A percentile compares a stretch with the other conserved stretches of the same genome.
Conservation (phyloP, 2,797 vertebrate species). For the Hemibagrus guttatus region DNA sequence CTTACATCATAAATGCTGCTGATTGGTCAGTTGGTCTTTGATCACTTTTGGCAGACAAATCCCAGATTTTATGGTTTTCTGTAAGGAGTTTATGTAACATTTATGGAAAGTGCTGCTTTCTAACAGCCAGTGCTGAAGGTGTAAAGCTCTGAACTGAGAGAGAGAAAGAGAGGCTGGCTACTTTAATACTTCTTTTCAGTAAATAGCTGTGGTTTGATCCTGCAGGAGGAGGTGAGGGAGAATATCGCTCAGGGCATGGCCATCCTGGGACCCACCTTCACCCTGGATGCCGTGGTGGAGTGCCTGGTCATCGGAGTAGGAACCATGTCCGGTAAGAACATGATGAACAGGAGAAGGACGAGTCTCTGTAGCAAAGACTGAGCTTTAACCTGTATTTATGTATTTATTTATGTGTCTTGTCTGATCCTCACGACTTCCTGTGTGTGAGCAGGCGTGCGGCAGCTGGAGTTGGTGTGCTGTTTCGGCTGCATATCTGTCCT, state of each 20-base stretch:
- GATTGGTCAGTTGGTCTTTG: neutral
- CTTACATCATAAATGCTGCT: neutral
- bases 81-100: too few relatives aligned
- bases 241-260: conserved; percentile 98
- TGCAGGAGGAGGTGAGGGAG: conserved; percentile 94
- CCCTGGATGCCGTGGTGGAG: conserved; percentile 92
- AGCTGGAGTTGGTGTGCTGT: conserved; percentile 98
- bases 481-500: conserved; percentile 98
- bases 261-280: conserved; percentile 93
- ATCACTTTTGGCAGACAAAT: neutral
- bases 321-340: conserved; percentile 90
- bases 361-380: neutral
- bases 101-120: too few relatives aligned
- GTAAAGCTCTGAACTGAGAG: too few relatives aligned
- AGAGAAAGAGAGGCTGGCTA: too few relatives aligned
- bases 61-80: neutral
- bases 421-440: neutral
- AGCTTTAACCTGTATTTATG: neutral
- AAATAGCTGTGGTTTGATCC: neutral
- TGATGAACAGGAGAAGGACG: neutral
- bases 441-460: conserved; percentile 83
- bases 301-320: conserved; percentile 97
- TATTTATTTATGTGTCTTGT: neutral
- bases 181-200: neutral
- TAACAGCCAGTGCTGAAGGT: too few relatives aligned